These are phyloP conservation scores for Tokudaia tokunoshimensis DNA, from an alignment of 2,797 vertebrate genomes.

Conservation along the genomic window DNA sequence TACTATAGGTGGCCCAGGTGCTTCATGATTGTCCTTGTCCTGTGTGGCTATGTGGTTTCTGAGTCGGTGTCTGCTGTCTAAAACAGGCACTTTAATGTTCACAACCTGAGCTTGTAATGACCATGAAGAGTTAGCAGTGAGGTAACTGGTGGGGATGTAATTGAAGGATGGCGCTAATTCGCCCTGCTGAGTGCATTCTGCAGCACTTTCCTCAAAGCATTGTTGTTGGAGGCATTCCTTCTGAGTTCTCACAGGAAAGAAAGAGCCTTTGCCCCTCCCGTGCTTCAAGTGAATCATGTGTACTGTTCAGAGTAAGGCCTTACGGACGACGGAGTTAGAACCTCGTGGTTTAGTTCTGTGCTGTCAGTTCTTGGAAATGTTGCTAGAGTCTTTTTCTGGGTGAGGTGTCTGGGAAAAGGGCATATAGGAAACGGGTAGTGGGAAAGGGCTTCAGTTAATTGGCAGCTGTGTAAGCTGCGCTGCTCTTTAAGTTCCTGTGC, in stretches of 20 bases:
- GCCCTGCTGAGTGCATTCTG: not conserved
- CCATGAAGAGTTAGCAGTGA: slow-evolving; percentile 8
- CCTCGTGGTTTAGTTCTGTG: slow-evolving; percentile 20
- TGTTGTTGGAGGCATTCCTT: not conserved
- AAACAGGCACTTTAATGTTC: slow-evolving; percentile 20
- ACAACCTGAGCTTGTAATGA: not conserved
- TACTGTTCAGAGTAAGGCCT: slow-evolving; percentile 41
- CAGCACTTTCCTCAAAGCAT: not conserved
- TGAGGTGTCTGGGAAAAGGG: slow-evolving; percentile 71
- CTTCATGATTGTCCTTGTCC: slow-evolving; percentile 26
- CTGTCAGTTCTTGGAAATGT: slow-evolving; percentile 65
- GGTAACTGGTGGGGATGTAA: not conserved
- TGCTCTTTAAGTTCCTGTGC: slow-evolving; percentile 47
- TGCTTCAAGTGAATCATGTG: slow-evolving; percentile 63
- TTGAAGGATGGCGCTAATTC: not conserved
- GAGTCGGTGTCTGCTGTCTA: slow-evolving; percentile 18
- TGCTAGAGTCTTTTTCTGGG: slow-evolving; percentile 72
- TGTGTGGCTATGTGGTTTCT: not conserved
- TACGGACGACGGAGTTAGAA: slow-evolving; percentile 51
- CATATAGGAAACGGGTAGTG: slow-evolving; percentile 57
- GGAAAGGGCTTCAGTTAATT: slow-evolving; percentile 62
- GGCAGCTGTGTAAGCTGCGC: slow-evolving; percentile 47
- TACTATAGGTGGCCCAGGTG: not conserved
- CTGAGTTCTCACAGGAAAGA: slow-evolving; percentile 32
- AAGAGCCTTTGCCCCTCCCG: slow-evolving; percentile 59